These are phyloP conservation scores for Drosophila tripunctata DNA, from an alignment of 2,888 invertebrate species.

Conservation along the genomic window DNA sequence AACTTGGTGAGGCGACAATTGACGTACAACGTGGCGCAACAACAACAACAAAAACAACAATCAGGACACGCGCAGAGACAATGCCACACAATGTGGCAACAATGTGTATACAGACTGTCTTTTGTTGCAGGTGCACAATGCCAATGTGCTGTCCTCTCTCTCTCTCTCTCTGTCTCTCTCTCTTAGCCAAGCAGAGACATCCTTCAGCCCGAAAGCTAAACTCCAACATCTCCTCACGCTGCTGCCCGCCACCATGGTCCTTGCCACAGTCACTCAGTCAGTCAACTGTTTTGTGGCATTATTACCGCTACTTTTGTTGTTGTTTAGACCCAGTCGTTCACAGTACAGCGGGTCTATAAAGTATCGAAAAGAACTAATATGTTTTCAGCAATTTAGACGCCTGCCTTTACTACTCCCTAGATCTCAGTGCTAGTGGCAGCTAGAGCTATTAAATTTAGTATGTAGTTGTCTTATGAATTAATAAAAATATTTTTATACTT, in stretches of 20 bases:
- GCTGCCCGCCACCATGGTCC: not conserved
- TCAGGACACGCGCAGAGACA: slow-evolving; percentile 23
- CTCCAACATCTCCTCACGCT: not conserved
- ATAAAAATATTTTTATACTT: too few relatives aligned
- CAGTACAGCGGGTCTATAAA: not conserved
- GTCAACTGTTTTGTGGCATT: slow-evolving; percentile 63
- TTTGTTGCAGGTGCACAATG: slow-evolving; percentile 48
- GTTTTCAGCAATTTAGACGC: too few relatives aligned
- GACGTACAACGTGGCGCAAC: slow-evolving; percentile 25
- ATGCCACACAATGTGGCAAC: slow-evolving; percentile 20
- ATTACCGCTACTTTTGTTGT: slow-evolving; percentile 56
- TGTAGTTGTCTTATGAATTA: too few relatives aligned
- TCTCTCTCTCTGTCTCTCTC: not conserved
- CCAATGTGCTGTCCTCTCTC: not conserved
- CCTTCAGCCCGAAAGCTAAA: not conserved
- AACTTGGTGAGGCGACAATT: slow-evolving; percentile 40
- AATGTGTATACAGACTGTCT: slow-evolving; percentile 2
- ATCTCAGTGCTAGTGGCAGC: too few relatives aligned
- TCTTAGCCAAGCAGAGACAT: slow-evolving; percentile 9
- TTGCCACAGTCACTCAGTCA: slow-evolving; percentile 62
- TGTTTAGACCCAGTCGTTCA: not conserved
- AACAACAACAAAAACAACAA: not conserved
- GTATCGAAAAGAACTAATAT: too few relatives aligned
- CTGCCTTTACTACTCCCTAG: too few relatives aligned
- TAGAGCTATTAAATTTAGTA: too few relatives aligned